These are phyloP conservation scores for Protomyctophum bolini DNA, from an alignment of 2,113 vertebrate genomes.

Conservation along the genomic window DNA sequence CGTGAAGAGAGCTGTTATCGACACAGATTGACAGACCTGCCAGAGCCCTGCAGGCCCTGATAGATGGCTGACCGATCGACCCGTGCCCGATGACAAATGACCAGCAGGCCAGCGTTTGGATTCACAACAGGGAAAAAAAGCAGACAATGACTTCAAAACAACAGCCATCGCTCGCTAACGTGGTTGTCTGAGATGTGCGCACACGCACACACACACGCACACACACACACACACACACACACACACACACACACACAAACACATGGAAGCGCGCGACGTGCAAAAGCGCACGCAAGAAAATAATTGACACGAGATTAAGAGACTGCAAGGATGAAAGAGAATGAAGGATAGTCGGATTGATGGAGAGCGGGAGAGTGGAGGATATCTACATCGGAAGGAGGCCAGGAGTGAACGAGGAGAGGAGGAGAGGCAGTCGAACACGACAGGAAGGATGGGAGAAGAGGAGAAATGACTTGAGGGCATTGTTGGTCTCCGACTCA, in stretches of 20 bases:
- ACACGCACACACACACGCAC: neutral
- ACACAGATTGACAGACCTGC: slow-evolving; percentile 56
- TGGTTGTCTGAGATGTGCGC: neutral
- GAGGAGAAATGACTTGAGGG: slow-evolving; percentile 75
- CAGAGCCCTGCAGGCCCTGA: slow-evolving; percentile 38
- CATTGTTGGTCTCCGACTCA: slow-evolving; percentile 75
- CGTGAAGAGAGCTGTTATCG: slow-evolving; percentile 44
- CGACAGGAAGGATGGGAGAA: slow-evolving; percentile 66
- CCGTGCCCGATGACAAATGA: slow-evolving; percentile 53
- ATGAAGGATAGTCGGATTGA: neutral
- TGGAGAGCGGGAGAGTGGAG: slow-evolving; percentile 3
- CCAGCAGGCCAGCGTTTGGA: slow-evolving; percentile 41
- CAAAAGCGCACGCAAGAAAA: neutral
- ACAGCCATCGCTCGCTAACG: slow-evolving; percentile 18
- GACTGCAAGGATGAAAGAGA: neutral
- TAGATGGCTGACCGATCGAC: slow-evolving; percentile 50
- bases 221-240: neutral
- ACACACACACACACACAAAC: neutral
- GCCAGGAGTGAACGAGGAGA: slow-evolving; percentile 27
- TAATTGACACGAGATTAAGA: slow-evolving; percentile 10
- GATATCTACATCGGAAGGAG: slow-evolving; percentile 35
- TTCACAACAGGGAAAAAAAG: slow-evolving; percentile 51
- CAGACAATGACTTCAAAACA: slow-evolving; percentile 31
- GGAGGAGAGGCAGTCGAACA: slow-evolving; percentile 34
- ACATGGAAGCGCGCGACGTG: slow-evolving; percentile 4